Evolutionary conservation across 1,140 invertebrate species (phyloP), one percentile per base, ranked within the genome.

Genomic region (Anoplophora glabripennis): DNA sequence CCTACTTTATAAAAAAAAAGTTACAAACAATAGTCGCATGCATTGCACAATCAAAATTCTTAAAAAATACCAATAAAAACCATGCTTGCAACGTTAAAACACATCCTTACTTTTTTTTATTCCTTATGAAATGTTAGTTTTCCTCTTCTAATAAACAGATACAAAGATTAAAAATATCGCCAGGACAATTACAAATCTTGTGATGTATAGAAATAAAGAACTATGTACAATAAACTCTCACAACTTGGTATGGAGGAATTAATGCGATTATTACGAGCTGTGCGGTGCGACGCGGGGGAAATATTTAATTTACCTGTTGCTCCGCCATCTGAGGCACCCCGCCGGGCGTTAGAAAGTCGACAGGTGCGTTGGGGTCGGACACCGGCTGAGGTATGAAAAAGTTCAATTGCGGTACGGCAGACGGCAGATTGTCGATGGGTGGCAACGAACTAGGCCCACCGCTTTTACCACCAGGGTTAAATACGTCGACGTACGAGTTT

Each of bases 401-500:
- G 57, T 75, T 76, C 69, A 73, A 67, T 64, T 82, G 77, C 18
- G 77, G 76, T 1, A 75, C 48, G 57, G 34, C 74, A 69, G 51
- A 34, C 4, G 41, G 38, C 11, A 59, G 34, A 35, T 57, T 14
- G 34, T 80, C 73, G 76, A 72, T 58, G 72, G 64, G n/a, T 70
- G 77, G 38, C 75, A 78, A 45, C 71, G 73, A 12, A 76, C 73
- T 3, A 79, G 80, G 4, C 78, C 80, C 57, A 76, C 10, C 61
- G 57, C 75, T 70, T 48, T 77, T 77, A 17, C 82, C 83, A 61
- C 80, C 79, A 18, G 87, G 86, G 80, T 90, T 92, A 75, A 93
- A 86, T 33, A 94, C 88, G 77, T 94, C 90, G 49, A 94, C 89
- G 75, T 94, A 94, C 48, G 87, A 87, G 71, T 85, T 86, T 75